Percentiles rank a stretch among this genome's conserved stretches.
phyloP scores from a whole-genome alignment of 2,888 invertebrate species.

The Temnothorax rugatulus region DNA sequence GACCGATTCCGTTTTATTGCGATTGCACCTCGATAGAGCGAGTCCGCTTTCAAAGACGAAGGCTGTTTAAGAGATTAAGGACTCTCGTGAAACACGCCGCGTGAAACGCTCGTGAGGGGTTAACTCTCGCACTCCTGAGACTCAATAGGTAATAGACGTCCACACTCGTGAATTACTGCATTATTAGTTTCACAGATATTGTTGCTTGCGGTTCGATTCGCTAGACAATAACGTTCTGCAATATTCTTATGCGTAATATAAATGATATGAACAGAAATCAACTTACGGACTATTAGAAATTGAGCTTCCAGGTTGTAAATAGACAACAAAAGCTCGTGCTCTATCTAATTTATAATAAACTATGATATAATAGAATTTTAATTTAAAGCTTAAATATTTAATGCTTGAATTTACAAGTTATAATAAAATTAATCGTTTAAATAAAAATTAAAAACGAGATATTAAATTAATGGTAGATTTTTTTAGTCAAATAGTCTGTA shows the following conservation, averaged over 20 bases:
- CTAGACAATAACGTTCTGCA: neutral
- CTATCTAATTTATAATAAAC: neutral
- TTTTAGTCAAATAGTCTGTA: neutral
- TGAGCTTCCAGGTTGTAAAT: neutral
- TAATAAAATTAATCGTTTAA: neutral
- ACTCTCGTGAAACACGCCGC: slow-evolving; percentile 27
- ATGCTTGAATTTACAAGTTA: neutral
- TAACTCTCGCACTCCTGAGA: slow-evolving; percentile 30
- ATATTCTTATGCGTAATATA: neutral
- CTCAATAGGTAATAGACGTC: slow-evolving; percentile 45
- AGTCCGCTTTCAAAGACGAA: slow-evolving; percentile 41
- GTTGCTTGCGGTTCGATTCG: neutral
- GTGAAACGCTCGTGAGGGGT: slow-evolving; percentile 20
- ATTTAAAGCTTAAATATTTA: neutral
- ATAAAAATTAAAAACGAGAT: neutral
- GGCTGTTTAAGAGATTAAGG: slow-evolving; percentile 41
- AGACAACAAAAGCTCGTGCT: neutral
- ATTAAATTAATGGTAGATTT: neutral
- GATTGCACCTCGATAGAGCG: slow-evolving; percentile 34
- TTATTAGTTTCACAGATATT: slow-evolving; percentile 36
- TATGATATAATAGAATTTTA: neutral
- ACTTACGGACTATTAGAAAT: neutral
- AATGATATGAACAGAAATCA: neutral
- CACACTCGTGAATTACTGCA: slow-evolving; percentile 17
- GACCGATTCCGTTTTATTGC: slow-evolving; percentile 48